A percentile compares a stretch with the other conserved stretches of the same genome.
These are phyloP conservation scores for Gavia stellata DNA, from an alignment of 2,113 vertebrate genomes.

Conservation along the genomic window DNA sequence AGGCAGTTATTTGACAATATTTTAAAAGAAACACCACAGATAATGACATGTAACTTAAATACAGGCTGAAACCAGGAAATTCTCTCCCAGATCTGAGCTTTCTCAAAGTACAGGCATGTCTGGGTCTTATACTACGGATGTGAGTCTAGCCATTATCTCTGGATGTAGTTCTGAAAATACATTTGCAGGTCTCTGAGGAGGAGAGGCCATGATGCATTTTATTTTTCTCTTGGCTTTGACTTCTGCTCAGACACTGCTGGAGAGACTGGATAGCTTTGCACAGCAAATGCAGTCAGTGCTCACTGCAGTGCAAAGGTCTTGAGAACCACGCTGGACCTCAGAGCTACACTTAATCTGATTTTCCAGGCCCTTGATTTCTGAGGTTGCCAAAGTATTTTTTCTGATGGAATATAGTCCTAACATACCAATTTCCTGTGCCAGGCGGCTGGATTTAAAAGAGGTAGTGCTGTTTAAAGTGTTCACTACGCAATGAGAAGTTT, in stretches of 20 bases:
- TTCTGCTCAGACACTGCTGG: background rate
- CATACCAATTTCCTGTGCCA: background rate
- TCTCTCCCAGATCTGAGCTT: background rate
- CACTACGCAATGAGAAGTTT: background rate
- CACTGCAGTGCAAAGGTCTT: background rate
- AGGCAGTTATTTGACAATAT: background rate
- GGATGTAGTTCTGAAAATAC: background rate
- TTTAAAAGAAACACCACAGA: background rate
- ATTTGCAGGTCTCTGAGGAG: background rate
- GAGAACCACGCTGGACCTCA: background rate
- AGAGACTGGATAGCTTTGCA: background rate
- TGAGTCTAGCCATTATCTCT: background rate
- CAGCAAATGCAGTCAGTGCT: background rate
- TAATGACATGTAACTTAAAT: background rate
- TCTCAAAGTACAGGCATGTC: background rate
- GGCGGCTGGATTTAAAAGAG: background rate
- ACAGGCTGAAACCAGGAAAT: background rate
- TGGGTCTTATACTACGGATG: background rate
- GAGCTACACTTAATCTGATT: background rate
- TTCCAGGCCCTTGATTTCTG: background rate
- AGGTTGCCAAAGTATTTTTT: background rate
- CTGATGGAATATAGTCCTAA: background rate
- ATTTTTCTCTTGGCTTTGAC: background rate
- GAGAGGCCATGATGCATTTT: background rate
- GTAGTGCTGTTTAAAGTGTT: background rate